Evolutionary conservation across 2,797 vertebrate genomes (phyloP).

Genomic region (Sebastes wilsoni): DNA sequence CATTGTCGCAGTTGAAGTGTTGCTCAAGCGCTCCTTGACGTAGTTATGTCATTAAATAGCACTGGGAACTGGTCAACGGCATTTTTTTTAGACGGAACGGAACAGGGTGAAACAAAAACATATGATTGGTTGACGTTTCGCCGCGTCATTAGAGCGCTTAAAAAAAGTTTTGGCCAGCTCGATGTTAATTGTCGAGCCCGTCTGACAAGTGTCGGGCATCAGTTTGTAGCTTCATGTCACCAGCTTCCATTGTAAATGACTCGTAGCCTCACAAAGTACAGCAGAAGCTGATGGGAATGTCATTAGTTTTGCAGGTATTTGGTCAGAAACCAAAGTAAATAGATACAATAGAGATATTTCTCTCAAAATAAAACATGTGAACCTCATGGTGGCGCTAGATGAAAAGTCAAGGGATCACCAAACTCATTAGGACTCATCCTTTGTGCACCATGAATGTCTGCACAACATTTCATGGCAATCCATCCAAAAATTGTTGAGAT

Average conservation of each 20-base stretch:
- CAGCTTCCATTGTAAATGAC: too few species aligned
- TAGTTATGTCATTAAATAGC: too few species aligned
- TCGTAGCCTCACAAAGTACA: background rate
- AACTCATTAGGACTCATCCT: background rate
- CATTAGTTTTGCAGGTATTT: background rate
- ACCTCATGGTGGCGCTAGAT: background rate
- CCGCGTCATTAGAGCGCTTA: accelerated
- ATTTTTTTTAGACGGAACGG: accelerated
- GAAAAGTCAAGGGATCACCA: background rate
- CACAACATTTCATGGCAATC: background rate
- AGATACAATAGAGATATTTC: background rate
- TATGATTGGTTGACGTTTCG: too few species aligned
- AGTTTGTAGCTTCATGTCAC: too few species aligned
- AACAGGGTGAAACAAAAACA: too few species aligned
- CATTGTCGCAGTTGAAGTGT: accelerated
- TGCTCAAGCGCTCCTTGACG: too few species aligned
- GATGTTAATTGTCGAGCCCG: too few species aligned
- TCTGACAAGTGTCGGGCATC: too few species aligned
- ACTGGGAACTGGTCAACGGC: too few species aligned
- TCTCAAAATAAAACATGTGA: background rate
- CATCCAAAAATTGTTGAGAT: background rate
- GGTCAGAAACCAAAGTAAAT: too few species aligned
- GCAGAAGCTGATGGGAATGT: background rate
- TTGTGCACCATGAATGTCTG: background rate
- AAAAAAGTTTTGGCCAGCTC: too few species aligned